Evolutionary conservation across 1,140 invertebrate species (phyloP), one percentile per base, ranked within the genome.

Genomic region (Andrena cerasifolii): DNA sequence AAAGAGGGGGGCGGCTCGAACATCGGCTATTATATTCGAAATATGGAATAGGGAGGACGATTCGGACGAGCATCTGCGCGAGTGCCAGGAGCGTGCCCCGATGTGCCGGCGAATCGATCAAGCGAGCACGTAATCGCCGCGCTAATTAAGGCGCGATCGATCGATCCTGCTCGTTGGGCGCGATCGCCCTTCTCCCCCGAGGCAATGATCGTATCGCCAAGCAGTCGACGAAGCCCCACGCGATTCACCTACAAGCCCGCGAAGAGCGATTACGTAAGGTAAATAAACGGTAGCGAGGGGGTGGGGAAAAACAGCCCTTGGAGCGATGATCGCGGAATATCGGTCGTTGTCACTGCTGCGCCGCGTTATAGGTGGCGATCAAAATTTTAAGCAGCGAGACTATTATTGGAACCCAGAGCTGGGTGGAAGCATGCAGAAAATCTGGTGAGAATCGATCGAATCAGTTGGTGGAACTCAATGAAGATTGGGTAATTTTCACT

Each of bases 101-200:
- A 54, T 16, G 33, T 28, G 36, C 36, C 36, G 36, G 53, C 12
- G 45, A 79, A 78, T 78, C 75, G 67, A 71, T 80, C 59, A 51
- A 78, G 51, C 79, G 54, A 31, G 40, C 40, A 26, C 36, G 40
- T 67, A 76, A 67, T 76, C 43, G 45, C 2, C 36, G 43, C 36
- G 74, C 47, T 71, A 78, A 80, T 80, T 80, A 78, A 77, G 62
- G 54, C 59, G 36, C 36, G 40, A 81, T 72, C 59, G 67, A 78
- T 81, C 45, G 49, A 66, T 78, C 21, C 16, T n/a, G n/a, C n/a
- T n/a, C n/a, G n/a, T n/a, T n/a, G n/a, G n/a, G n/a, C n/a, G n/a
- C 24, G 51, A 67, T 67, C 62, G 40, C n/a, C n/a, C n/a, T n/a
- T 54, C 24, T 26, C 40, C 26, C 40, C 8, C 47, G 33, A 53